A percentile compares a stretch with the other conserved stretches of the same genome.
phyloP scores from a whole-genome alignment of 2,888 invertebrate genomes.

The Endotricha flammealis region DNA sequence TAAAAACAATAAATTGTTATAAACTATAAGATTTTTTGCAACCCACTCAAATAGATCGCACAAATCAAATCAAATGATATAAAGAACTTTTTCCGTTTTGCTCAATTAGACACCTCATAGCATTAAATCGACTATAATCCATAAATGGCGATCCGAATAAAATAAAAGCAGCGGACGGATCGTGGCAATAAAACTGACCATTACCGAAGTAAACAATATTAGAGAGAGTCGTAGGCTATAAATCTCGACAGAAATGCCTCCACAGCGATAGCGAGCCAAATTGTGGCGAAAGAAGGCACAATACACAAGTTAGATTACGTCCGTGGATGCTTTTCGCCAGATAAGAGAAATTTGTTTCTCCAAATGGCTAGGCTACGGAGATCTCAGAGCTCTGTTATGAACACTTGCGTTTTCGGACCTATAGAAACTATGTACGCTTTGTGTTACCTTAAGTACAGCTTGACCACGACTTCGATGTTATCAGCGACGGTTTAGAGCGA shows the following conservation, averaged over 20 bases:
- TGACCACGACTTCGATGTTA: too few relatives aligned
- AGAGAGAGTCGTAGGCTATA: constrained; percentile 59
- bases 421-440: too few relatives aligned
- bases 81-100: not conserved
- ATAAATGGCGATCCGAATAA: constrained; percentile 43
- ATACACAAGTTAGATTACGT: constrained; percentile 50
- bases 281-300: constrained; percentile 50
- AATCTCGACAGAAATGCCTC: constrained; percentile 59
- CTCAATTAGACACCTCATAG: constrained; percentile 19
- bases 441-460: too few relatives aligned
- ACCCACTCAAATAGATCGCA: too few relatives aligned
- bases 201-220: constrained; percentile 73
- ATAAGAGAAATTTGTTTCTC: constrained; percentile 25
- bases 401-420: constrained; percentile 1
- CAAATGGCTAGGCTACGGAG: constrained; percentile 14
- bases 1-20: too few relatives aligned
- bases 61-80: not conserved
- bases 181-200: constrained; percentile 61
- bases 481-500: too few relatives aligned
- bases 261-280: constrained; percentile 56
- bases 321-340: constrained; percentile 29
- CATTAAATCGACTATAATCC: constrained; percentile 36
- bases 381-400: constrained; percentile 5
- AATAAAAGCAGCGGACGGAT: constrained; percentile 56
- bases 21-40: too few relatives aligned